Evolutionary conservation across 2,888 invertebrate genomes (phyloP).

Genomic region (Drosophila yooni): DNA sequence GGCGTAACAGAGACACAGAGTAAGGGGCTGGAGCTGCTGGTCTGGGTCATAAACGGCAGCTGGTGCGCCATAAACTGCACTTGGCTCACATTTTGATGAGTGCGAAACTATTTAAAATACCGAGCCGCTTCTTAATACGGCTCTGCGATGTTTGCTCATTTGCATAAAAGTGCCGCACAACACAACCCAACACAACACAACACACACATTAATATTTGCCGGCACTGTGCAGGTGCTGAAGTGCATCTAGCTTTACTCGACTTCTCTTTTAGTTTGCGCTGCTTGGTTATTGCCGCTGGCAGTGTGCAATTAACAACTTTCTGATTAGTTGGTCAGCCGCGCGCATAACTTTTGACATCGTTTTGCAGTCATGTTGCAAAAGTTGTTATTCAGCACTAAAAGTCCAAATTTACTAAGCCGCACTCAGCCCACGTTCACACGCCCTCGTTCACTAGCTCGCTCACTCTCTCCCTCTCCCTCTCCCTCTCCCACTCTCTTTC

Average conservation of each 20-base stretch:
- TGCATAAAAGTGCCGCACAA: constrained; percentile 34
- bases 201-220: constrained; percentile 1
- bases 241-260: constrained; percentile 5
- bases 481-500: background rate
- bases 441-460: constrained; percentile 1
- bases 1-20: background rate
- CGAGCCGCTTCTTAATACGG: constrained; percentile 22
- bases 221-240: constrained; percentile 2
- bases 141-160: constrained; percentile 35
- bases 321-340: constrained; percentile 75
- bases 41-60: constrained; percentile 56
- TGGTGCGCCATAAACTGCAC: constrained; percentile 63
- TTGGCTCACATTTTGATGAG: constrained; percentile 56
- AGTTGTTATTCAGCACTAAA: constrained; percentile 49
- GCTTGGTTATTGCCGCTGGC: constrained; percentile 58
- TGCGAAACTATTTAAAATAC: constrained; percentile 59
- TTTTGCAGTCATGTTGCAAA: constrained; percentile 57
- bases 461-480: background rate
- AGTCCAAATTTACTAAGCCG: constrained; percentile 51
- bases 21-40: background rate
- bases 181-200: background rate
- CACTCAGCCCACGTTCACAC: constrained; percentile 20
- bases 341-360: constrained; percentile 68
- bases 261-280: background rate
- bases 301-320: constrained; percentile 71